Conservation (phyloP, 2,797 vertebrate species). For the Epinephelus malabaricus region DNA sequence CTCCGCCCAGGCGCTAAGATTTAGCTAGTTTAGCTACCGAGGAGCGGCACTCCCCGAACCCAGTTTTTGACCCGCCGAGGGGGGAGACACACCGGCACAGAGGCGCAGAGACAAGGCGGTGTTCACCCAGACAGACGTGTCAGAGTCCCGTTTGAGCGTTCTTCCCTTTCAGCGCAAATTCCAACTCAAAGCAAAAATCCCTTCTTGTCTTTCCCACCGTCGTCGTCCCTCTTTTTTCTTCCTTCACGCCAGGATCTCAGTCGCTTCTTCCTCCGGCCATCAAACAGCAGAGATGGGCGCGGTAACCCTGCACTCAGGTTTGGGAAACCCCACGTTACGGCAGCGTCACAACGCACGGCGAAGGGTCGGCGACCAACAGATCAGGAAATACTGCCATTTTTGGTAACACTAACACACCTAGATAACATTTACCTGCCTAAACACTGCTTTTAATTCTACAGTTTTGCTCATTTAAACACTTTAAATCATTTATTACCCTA, state of each 20-base stretch:
- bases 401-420: constrained; percentile 49
- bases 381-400: constrained; percentile 81
- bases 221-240: constrained; percentile 80
- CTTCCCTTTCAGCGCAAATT: constrained; percentile 60
- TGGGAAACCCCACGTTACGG: constrained; percentile 90
- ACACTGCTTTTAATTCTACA: background rate
- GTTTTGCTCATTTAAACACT: background rate
- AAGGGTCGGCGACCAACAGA: constrained; percentile 76
- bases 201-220: constrained; percentile 78
- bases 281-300: constrained; percentile 91
- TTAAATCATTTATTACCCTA: background rate
- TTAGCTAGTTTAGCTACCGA: constrained; percentile 82
- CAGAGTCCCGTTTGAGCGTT: constrained; percentile 62
- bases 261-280: constrained; percentile 89
- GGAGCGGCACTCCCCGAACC: constrained; percentile 89
- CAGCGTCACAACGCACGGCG: constrained; percentile 86
- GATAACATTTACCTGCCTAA: constrained; percentile 22
- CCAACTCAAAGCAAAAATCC: constrained; percentile 71
- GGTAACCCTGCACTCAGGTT: constrained; percentile 89
- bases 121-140: constrained; percentile 71
- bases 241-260: constrained; percentile 84
- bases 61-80: constrained; percentile 85
- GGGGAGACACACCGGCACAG: constrained; percentile 84
- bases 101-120: constrained; percentile 77
- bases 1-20: constrained; percentile 79